Percentiles rank a stretch among this genome's conserved stretches.
phyloP scores from a whole-genome alignment of 2,888 invertebrate genomes.

The Meghimatium bilineatum region DNA sequence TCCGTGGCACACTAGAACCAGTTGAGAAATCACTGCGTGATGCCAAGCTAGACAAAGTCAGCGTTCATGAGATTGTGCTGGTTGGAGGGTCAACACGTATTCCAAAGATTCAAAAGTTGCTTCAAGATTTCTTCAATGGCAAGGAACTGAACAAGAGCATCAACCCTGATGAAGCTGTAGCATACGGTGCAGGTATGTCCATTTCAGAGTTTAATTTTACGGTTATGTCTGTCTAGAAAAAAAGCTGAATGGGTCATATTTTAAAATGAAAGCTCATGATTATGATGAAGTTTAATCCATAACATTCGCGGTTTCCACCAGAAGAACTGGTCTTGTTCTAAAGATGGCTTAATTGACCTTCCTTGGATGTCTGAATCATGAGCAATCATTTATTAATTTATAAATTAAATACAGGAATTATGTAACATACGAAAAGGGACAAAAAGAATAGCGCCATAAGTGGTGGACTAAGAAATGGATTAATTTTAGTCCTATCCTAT shows the following conservation, averaged over 20 bases:
- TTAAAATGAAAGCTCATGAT: too few species aligned
- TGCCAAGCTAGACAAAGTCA: constrained; percentile 88
- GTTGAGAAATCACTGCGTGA: constrained; percentile 97
- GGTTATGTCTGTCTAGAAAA: too few species aligned
- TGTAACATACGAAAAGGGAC: too few species aligned
- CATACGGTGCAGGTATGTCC: constrained; percentile 75
- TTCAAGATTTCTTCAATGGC: constrained; percentile 81
- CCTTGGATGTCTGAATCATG: constrained; percentile 49
- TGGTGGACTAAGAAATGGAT: too few species aligned
- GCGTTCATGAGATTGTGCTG: constrained; percentile 85
- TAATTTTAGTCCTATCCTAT: too few species aligned
- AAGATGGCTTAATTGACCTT: constrained; percentile 6
- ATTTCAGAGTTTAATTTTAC: too few species aligned
- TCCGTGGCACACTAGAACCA: constrained; percentile 96
- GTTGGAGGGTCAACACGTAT: constrained; percentile 97
- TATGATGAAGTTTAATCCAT: constrained; percentile 49
- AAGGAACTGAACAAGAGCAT: constrained; percentile 76
- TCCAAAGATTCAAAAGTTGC: constrained; percentile 96
- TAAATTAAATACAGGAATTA: too few species aligned
- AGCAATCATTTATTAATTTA: too few species aligned
- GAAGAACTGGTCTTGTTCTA: constrained; percentile 36
- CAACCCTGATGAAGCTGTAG: constrained; percentile 78
- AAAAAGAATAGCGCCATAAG: too few species aligned
- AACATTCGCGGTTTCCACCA: constrained; percentile 60
- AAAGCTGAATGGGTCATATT: too few species aligned